Conservation (phyloP, 2,113 vertebrate species). For the Atherinomorus stipes region DNA sequence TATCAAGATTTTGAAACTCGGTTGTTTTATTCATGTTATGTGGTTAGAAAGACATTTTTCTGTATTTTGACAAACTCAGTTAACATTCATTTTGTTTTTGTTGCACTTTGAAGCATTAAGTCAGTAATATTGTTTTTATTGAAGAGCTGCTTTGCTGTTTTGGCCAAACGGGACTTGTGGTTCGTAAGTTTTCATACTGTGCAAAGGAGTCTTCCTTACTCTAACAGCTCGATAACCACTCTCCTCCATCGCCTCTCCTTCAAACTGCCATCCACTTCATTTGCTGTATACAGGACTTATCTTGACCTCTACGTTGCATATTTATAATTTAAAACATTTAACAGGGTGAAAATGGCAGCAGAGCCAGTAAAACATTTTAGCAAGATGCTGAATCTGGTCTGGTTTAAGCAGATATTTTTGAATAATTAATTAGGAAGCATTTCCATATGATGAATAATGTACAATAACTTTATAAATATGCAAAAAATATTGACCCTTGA, state of each 20-base stretch:
- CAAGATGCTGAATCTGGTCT: background rate
- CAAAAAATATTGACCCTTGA: background rate
- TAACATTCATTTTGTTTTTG: no score
- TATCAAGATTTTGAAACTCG: no score
- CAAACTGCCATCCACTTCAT: background rate
- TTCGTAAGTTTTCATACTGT: background rate
- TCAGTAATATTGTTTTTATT: no score
- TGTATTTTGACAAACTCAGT: no score
- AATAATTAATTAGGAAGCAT: background rate
- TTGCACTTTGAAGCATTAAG: no score
- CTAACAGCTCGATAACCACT: slow-evolving; percentile 11
- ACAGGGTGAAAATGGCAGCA: background rate
- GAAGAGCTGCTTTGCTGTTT: no score
- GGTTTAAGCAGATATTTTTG: background rate
- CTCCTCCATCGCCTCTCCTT: background rate
- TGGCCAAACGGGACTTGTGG: background rate
- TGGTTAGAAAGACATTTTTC: no score
- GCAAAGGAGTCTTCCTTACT: slow-evolving; percentile 6
- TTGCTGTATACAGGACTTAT: background rate
- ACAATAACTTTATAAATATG: background rate
- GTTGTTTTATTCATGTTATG: no score
- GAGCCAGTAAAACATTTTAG: background rate
- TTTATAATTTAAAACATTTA: background rate
- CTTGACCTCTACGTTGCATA: background rate
- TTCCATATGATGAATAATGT: background rate